These are phyloP conservation scores for Astreopora myriophthalma DNA, from an alignment of 64 coral and sea anemone species.

Conservation along the genomic window DNA sequence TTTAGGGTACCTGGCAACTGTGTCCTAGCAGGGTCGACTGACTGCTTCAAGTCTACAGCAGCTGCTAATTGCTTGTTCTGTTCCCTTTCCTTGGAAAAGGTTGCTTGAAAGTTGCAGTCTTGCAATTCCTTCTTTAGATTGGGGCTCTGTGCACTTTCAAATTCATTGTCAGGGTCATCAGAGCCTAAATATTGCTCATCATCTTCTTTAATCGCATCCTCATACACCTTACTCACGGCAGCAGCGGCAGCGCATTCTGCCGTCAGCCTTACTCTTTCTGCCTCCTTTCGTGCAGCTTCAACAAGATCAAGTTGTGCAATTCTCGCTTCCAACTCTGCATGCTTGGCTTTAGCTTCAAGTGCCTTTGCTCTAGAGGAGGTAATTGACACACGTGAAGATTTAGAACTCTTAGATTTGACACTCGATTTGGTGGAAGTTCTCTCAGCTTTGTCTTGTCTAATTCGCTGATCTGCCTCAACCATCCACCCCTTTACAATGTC, in stretches of 20 bases:
- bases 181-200: constrained; percentile 20
- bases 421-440: neutral
- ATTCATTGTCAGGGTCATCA: constrained; percentile 9
- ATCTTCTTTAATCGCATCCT: too few species aligned
- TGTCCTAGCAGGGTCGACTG: neutral
- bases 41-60: neutral
- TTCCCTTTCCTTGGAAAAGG: neutral
- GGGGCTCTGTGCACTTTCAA: neutral
- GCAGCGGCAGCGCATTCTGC: neutral
- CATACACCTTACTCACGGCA: too few species aligned
- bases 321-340: constrained; percentile 7
- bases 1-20: neutral
- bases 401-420: constrained; percentile 16
- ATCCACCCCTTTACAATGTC: neutral
- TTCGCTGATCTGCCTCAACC: neutral
- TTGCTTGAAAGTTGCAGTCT: neutral
- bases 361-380: constrained; percentile 45
- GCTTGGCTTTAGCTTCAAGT: constrained; percentile 31
- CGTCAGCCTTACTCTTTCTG: neutral
- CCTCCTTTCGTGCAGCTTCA: constrained; percentile 12
- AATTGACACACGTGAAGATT: constrained; percentile 7
- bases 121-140: neutral
- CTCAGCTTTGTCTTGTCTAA: neutral
- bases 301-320: neutral
- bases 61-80: neutral